Evolutionary conservation across 2,797 vertebrate genomes (phyloP).

Genomic region (Champsocephalus gunnari): DNA sequence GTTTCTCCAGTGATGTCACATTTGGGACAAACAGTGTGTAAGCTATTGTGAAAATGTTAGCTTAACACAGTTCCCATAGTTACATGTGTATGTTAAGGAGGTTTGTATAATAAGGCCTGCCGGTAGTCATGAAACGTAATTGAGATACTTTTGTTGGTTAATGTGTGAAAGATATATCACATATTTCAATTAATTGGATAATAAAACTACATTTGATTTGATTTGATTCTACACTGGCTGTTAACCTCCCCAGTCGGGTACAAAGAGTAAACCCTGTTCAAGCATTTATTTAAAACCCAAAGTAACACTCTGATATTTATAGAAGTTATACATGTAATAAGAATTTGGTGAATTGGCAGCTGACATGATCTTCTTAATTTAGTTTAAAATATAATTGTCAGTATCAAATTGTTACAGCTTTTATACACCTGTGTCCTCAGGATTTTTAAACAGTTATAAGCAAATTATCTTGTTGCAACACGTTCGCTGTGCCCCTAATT

Average conservation of each 20-base stretch:
- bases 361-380: background rate
- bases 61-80: background rate
- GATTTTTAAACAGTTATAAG: background rate
- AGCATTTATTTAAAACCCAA: background rate
- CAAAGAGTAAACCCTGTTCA: background rate
- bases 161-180: too few species aligned
- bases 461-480: slow-evolving; percentile 8
- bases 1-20: background rate
- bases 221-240: too few species aligned
- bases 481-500: background rate
- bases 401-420: background rate
- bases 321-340: background rate
- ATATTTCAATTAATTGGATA: too few species aligned
- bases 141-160: too few species aligned
- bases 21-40: background rate
- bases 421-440: slow-evolving; percentile 14
- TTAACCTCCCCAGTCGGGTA: background rate
- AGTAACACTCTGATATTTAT: background rate
- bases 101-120: slow-evolving; percentile 2
- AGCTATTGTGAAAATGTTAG: background rate
- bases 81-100: slow-evolving; percentile 15
- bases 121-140: slow-evolving; percentile 1
- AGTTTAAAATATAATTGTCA: background rate
- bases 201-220: too few species aligned
- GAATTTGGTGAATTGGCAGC: background rate